Percentiles rank a stretch among this genome's conserved stretches.
phyloP scores from a whole-genome alignment of 2,888 invertebrate genomes.

The Thereva unica region DNA sequence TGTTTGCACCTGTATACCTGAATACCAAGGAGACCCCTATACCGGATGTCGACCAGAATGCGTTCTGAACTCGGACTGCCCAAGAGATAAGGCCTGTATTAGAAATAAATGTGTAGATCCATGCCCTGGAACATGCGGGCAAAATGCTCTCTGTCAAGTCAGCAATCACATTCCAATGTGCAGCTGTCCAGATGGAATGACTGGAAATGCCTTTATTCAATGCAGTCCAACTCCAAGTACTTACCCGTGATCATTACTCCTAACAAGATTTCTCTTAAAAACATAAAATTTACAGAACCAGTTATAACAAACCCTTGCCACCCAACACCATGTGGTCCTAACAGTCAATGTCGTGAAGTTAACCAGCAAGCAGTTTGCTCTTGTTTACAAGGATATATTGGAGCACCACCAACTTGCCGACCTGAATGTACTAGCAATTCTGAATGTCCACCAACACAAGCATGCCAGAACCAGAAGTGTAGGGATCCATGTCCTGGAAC shows the following conservation, averaged over 20 bases:
- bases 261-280: slow-evolving; percentile 1
- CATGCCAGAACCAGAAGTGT: slow-evolving; percentile 74
- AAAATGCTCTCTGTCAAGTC: slow-evolving; percentile 74
- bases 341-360: slow-evolving; percentile 72
- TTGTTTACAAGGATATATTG: slow-evolving; percentile 67
- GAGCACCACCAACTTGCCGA: slow-evolving; percentile 73
- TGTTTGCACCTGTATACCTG: slow-evolving; percentile 67
- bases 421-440: slow-evolving; percentile 73
- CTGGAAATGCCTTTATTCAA: slow-evolving; percentile 73
- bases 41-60: slow-evolving; percentile 82
- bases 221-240: slow-evolving; percentile 58
- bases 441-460: slow-evolving; percentile 68
- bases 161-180: slow-evolving; percentile 80
- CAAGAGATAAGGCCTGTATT: slow-evolving; percentile 70
- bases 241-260: neutral
- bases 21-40: slow-evolving; percentile 75
- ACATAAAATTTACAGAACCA: slow-evolving; percentile 49
- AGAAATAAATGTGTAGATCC: slow-evolving; percentile 77
- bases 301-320: slow-evolving; percentile 60
- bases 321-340: slow-evolving; percentile 74
- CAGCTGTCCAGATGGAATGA: slow-evolving; percentile 69
- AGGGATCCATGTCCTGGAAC: slow-evolving; percentile 69
- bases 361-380: slow-evolving; percentile 75
- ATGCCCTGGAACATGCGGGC: slow-evolving; percentile 78
- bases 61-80: slow-evolving; percentile 74